These are phyloP conservation scores for Elephas maximus DNA, from an alignment of 2,113 vertebrate species.

Conservation along the genomic window DNA sequence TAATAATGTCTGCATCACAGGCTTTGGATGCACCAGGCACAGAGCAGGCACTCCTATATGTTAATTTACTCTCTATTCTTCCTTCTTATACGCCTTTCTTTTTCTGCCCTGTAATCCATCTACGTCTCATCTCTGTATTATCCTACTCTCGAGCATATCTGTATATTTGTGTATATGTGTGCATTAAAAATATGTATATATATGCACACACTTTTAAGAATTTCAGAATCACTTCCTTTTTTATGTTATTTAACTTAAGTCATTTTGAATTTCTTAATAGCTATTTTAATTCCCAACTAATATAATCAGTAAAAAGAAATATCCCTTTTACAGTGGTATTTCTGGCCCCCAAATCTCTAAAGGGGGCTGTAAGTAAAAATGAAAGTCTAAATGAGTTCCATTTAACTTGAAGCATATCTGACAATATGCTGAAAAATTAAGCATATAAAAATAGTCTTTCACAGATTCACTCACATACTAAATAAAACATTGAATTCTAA, in stretches of 20 bases:
- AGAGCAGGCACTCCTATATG: neutral
- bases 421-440: slow-evolving; percentile 29
- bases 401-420: neutral
- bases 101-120: neutral
- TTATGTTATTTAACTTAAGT: neutral
- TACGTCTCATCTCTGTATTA: neutral
- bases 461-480: neutral
- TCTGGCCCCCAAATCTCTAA: neutral
- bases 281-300: slow-evolving; percentile 6
- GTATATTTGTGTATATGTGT: neutral
- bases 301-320: slow-evolving; percentile 38
- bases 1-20: neutral
- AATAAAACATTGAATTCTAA: slow-evolving; percentile 51
- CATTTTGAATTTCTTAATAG: slow-evolving; percentile 24
- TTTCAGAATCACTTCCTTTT: slow-evolving; percentile 25
- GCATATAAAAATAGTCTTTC: neutral
- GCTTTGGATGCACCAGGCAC: neutral
- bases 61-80: neutral
- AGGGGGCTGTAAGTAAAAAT: slow-evolving; percentile 43
- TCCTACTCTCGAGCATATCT: neutral
- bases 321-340: slow-evolving; percentile 5
- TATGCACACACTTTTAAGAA: neutral
- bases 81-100: neutral
- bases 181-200: no score
- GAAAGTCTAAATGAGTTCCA: neutral